Percentiles rank a stretch among this genome's conserved stretches.
Conservation (phyloP, 1,140 invertebrate species). For the Druon quercuslanigerum region DNA sequence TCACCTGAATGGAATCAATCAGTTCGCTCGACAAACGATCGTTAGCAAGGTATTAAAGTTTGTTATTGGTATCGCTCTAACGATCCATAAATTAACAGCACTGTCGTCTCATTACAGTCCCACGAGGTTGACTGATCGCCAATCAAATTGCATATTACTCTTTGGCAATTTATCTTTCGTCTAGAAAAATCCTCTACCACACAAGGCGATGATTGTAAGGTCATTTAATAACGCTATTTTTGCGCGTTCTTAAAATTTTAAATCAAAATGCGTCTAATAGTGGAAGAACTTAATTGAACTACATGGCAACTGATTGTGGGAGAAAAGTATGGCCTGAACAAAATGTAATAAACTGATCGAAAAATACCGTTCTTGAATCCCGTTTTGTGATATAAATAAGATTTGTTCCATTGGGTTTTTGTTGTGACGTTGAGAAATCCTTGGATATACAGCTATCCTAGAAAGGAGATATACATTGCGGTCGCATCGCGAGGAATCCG, state of each 20-base stretch:
- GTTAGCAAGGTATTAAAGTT: conserved; percentile 8
- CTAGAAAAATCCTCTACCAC: conserved; percentile 6
- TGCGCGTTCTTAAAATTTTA: not conserved
- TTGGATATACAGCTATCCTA: conserved; percentile 16
- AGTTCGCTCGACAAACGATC: not conserved
- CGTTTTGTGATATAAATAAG: conserved; percentile 26
- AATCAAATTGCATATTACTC: conserved; percentile 8
- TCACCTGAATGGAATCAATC: conserved; percentile 12
- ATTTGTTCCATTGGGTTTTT: conserved; percentile 26
- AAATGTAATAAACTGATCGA: conserved; percentile 18
- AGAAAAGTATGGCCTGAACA: not conserved
- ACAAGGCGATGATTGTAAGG: conserved; percentile 14
- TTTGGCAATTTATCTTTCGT: not conserved
- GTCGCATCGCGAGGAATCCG: conserved; percentile 26
- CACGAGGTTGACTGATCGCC: conserved; percentile 1
- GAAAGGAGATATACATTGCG: conserved; percentile 31
- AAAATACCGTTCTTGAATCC: conserved; percentile 22
- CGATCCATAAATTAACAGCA: conserved; percentile 14
- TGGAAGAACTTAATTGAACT: not conserved
- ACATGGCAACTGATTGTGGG: not conserved
- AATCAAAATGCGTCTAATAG: not conserved
- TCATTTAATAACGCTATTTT: not conserved
- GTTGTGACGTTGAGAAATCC: conserved; percentile 30
- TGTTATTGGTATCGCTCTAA: not conserved
- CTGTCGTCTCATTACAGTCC: conserved; percentile 8